Percentiles rank a stretch among this genome's conserved stretches.
phyloP scores from a whole-genome alignment of 2,113 vertebrate species.

The Brachyhypopomus gauderio region DNA sequence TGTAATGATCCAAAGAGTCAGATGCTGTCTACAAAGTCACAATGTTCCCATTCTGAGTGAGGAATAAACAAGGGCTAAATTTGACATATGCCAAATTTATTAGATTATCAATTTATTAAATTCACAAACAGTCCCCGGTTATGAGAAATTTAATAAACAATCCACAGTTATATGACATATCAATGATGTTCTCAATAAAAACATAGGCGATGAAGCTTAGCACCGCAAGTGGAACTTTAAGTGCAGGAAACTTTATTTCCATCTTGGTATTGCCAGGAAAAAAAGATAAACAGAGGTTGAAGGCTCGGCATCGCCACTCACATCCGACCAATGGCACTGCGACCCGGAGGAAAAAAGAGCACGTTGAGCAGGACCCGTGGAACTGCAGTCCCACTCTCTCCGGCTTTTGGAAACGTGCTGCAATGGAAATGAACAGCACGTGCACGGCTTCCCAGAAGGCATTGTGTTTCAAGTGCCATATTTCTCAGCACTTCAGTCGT shows the following conservation, averaged over 20 bases:
- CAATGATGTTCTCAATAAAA: not conserved
- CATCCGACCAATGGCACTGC: not conserved
- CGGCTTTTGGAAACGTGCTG: not conserved
- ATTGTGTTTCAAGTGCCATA: not conserved
- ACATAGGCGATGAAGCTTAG: not conserved
- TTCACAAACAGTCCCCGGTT: not conserved
- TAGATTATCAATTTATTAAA: too few species aligned
- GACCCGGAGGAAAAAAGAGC: not conserved
- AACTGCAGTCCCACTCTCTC: not conserved
- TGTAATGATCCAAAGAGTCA: not conserved
- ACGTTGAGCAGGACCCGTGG: not conserved
- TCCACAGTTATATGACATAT: not conserved
- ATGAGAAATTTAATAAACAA: not conserved
- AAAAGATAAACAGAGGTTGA: not conserved
- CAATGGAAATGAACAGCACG: not conserved
- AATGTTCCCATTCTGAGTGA: not conserved
- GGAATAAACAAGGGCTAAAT: not conserved
- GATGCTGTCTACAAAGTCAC: not conserved
- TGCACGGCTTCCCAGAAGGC: not conserved
- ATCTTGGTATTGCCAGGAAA: not conserved
- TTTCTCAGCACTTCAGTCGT: conserved; percentile 12
- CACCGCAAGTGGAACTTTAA: not conserved
- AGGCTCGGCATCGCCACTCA: too few species aligned
- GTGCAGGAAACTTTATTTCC: not conserved
- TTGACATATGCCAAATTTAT: not conserved